These are phyloP conservation scores for Syrrhaptes paradoxus DNA, from an alignment of 2,113 vertebrate genomes.

Conservation along the genomic window DNA sequence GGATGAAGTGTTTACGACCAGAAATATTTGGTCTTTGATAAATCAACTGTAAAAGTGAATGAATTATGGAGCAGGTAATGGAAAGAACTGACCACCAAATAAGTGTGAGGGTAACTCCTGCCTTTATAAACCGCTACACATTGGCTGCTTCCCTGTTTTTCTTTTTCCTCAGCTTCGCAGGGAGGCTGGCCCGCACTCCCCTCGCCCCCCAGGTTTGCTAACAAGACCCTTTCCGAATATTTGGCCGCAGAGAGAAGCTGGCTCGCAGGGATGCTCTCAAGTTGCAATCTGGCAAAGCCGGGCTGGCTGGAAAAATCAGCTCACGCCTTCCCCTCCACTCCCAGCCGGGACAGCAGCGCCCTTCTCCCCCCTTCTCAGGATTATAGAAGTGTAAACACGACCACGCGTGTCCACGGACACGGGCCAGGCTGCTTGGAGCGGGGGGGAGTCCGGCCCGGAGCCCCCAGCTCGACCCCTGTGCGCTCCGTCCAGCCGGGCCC, in stretches of 20 bases:
- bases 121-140: neutral
- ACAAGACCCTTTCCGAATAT: neutral
- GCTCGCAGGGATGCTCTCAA: neutral
- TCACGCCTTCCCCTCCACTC: neutral
- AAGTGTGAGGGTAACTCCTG: neutral
- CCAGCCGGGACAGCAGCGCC: neutral
- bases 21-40: constrained; percentile 70
- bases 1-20: constrained; percentile 67
- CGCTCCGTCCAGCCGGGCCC: neutral
- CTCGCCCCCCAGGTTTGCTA: neutral
- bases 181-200: neutral
- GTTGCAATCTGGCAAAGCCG: neutral
- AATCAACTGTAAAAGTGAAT: constrained; percentile 62
- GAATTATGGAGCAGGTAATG: constrained; percentile 63
- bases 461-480: neutral
- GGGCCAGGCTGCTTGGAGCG: neutral
- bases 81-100: constrained; percentile 9
- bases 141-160: neutral
- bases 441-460: neutral
- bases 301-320: neutral
- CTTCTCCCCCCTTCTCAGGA: neutral
- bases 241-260: neutral
- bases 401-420: neutral
- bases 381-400: neutral
- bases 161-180: neutral